phyloP scores from a whole-genome alignment of 1,140 invertebrate species.

The Calosoma granatense region DNA sequence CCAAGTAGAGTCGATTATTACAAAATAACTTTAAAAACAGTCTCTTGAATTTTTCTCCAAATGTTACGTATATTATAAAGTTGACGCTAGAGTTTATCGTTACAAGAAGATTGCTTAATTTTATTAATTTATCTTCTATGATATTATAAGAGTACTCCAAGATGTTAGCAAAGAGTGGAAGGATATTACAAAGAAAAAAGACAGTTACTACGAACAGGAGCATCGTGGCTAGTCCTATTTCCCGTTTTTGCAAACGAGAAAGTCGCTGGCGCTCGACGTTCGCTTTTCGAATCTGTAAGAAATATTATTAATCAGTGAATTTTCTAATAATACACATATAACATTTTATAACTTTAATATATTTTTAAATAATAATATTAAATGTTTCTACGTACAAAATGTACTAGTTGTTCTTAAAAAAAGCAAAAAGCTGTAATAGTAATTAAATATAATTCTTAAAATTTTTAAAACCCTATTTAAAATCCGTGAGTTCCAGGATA shows the following conservation, averaged over 20 bases:
- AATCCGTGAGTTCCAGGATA: no score
- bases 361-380: no score
- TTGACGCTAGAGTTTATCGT: constrained; percentile 95
- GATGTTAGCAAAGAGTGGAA: constrained; percentile 82
- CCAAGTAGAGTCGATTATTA: constrained; percentile 41
- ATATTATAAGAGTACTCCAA: constrained; percentile 65
- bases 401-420: no score
- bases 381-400: no score
- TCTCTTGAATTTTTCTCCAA: constrained; percentile 91
- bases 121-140: constrained; percentile 66
- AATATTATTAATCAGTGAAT: constrained; percentile 7
- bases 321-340: no score
- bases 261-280: constrained; percentile 72
- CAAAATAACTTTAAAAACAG: constrained; percentile 83
- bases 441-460: no score
- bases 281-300: constrained; percentile 64
- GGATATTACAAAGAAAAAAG: constrained; percentile 88
- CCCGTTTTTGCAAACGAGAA: constrained; percentile 68
- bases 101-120: constrained; percentile 82
- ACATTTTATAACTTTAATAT: no score
- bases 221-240: constrained; percentile 88
- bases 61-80: constrained; percentile 94
- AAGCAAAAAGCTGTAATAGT: no score
- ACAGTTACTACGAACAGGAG: constrained; percentile 87
- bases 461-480: no score